phyloP scores from a whole-genome alignment of 2,113 vertebrate species.

The Pollimyrus isidori region DNA sequence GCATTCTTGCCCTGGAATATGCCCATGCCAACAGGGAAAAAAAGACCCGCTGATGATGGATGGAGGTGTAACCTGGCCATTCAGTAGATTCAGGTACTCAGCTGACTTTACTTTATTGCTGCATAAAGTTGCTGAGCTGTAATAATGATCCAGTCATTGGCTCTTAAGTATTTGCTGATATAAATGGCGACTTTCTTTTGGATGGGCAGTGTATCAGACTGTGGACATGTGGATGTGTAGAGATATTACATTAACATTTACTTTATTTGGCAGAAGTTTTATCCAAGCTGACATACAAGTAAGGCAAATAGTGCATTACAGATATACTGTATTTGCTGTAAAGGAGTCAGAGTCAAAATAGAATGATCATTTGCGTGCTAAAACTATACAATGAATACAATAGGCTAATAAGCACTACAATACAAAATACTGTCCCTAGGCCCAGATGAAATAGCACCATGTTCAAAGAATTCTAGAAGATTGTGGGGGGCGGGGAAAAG shows the following conservation, averaged over 20 bases:
- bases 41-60: too few relatives aligned
- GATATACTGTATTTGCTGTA: not conserved
- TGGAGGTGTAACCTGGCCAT: too few relatives aligned
- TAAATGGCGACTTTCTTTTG: too few relatives aligned
- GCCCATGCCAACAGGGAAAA: too few relatives aligned
- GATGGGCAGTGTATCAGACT: not conserved
- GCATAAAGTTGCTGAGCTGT: too few relatives aligned
- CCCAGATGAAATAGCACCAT: not conserved
- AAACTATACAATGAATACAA: not conserved
- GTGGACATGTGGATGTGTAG: not conserved
- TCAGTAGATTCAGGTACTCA: too few relatives aligned
- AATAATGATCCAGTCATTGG: too few relatives aligned
- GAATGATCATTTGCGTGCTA: not conserved
- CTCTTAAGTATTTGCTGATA: too few relatives aligned
- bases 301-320: not conserved
- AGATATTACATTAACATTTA: not conserved
- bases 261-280: not conserved
- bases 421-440: not conserved
- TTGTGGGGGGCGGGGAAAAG: not conserved
- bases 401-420: not conserved
- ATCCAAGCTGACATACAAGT: not conserved
- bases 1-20: too few relatives aligned
- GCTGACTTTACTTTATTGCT: too few relatives aligned
- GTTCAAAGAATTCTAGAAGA: not conserved
- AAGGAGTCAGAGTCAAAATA: not conserved